These are phyloP conservation scores for Ectropis grisescens DNA, from an alignment of 1,140 invertebrate genomes.

Conservation along the genomic window DNA sequence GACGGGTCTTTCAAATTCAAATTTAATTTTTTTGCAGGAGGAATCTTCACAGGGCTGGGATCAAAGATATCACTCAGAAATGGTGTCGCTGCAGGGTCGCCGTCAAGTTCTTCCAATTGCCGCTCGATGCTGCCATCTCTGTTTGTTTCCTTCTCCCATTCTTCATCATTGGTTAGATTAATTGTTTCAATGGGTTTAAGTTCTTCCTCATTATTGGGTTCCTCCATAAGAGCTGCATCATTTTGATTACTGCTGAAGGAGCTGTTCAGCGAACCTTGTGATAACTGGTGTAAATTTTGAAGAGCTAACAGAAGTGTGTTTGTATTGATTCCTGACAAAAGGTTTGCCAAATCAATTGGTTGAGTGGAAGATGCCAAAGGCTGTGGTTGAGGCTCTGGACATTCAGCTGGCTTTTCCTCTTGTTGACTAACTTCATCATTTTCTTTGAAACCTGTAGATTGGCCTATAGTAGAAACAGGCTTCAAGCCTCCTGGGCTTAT, in stretches of 20 bases:
- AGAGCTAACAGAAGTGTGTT: slow-evolving; percentile 45
- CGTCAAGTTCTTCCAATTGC: slow-evolving; percentile 43
- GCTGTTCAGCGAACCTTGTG: slow-evolving; percentile 12
- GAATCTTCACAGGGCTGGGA: slow-evolving; percentile 48
- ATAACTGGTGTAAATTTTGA: slow-evolving; percentile 50
- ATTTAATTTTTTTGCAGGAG: slow-evolving; percentile 38
- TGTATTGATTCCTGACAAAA: slow-evolving; percentile 48
- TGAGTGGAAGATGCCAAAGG: too few relatives aligned
- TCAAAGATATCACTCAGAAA: slow-evolving; percentile 68
- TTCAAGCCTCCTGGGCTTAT: too few relatives aligned
- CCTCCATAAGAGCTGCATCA: slow-evolving; percentile 3
- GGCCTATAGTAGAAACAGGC: too few relatives aligned
- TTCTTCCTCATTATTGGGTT: slow-evolving; percentile 6
- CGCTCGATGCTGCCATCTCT: slow-evolving; percentile 49
- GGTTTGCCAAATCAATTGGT: slow-evolving; percentile 37
- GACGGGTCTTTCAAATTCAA: slow-evolving; percentile 28
- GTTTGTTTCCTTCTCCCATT: slow-evolving; percentile 60
- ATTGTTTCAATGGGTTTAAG: slow-evolving; percentile 40
- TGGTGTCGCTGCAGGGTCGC: slow-evolving; percentile 45
- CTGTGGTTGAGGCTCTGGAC: slow-evolving; percentile 2
- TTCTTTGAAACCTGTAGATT: too few relatives aligned
- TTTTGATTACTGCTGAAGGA: too few relatives aligned
- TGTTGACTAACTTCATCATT: too few relatives aligned
- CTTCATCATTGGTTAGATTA: slow-evolving; percentile 58
- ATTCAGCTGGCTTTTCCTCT: slow-evolving; percentile 7